phyloP scores from a whole-genome alignment of 2,797 vertebrate species.

The Thaleichthys pacificus region DNA sequence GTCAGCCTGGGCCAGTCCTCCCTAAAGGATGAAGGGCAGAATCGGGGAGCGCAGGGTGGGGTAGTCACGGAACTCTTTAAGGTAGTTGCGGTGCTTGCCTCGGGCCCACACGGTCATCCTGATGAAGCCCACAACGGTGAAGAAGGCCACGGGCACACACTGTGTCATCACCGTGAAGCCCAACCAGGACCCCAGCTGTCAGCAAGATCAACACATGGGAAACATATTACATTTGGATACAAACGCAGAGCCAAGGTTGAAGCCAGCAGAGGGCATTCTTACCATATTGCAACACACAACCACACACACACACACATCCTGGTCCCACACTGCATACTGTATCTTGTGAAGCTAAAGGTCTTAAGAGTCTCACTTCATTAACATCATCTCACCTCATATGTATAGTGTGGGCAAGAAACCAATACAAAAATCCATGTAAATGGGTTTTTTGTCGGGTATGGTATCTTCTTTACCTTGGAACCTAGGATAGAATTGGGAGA shows the following conservation, averaged over 20 bases:
- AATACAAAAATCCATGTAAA: constrained; percentile 92
- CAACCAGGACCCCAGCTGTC: constrained; percentile 88
- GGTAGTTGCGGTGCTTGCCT: constrained; percentile 91
- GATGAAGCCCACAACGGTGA: constrained; percentile 88
- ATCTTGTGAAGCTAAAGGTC: neutral
- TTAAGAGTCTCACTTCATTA: neutral
- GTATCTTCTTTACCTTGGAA: constrained; percentile 88
- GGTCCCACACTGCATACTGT: neutral
- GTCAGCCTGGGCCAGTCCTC: neutral
- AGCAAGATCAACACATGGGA: neutral
- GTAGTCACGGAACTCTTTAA: constrained; percentile 92
- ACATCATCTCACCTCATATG: constrained; percentile 82
- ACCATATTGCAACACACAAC: constrained; percentile 1
- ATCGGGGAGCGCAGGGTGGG: constrained; percentile 90
- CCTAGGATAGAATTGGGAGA: constrained; percentile 60
- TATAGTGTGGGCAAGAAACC: constrained; percentile 92
- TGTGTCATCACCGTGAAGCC: constrained; percentile 94
- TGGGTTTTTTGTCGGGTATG: constrained; percentile 88
- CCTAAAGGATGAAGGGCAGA: constrained; percentile 85
- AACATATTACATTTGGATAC: constrained; percentile 16
- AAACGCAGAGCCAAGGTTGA: constrained; percentile 8
- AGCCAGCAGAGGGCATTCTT: constrained; percentile 68
- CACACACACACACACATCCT: neutral
- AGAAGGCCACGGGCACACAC: constrained; percentile 90
- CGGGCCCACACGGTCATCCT: constrained; percentile 96